A percentile compares a stretch with the other conserved stretches of the same genome.
These are phyloP conservation scores for Aplodontia rufa DNA, from an alignment of 2,113 vertebrate genomes.

Conservation along the genomic window DNA sequence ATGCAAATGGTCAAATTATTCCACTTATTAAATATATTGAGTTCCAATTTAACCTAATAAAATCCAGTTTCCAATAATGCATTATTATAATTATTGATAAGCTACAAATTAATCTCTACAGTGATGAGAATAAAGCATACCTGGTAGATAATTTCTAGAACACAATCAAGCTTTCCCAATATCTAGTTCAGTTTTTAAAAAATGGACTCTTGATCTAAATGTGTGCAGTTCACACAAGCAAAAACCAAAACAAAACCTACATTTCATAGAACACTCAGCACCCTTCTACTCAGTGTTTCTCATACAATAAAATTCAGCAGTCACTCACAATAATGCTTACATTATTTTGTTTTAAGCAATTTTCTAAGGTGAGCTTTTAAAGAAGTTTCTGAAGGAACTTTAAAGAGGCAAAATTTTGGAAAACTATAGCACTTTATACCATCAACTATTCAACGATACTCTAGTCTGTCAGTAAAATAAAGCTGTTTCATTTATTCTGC, in stretches of 20 bases:
- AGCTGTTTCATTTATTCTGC: constrained; percentile 43
- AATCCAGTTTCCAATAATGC: neutral
- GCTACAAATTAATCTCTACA: neutral
- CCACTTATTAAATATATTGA: neutral
- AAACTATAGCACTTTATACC: constrained; percentile 1
- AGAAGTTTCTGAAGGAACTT: constrained; percentile 12
- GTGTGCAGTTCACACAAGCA: neutral
- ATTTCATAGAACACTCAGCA: neutral
- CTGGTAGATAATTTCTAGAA: neutral
- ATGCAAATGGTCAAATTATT: neutral
- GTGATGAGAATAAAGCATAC: fast-evolving
- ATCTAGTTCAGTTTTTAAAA: neutral
- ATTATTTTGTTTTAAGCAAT: constrained; percentile 4
- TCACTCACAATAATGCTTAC: neutral
- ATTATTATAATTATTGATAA: neutral
- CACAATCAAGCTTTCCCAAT: neutral
- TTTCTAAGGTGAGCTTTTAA: constrained; percentile 10
- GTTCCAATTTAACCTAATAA: neutral
- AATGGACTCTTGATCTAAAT: neutral
- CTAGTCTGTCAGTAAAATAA: constrained; percentile 53
- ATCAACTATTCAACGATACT: neutral
- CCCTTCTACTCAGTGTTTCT: neutral
- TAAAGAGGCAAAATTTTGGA: neutral
- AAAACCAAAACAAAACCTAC: neutral
- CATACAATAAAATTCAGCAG: neutral